These are phyloP conservation scores for Bubo blakistoni DNA, from an alignment of 2,113 vertebrate species.

Conservation along the genomic window DNA sequence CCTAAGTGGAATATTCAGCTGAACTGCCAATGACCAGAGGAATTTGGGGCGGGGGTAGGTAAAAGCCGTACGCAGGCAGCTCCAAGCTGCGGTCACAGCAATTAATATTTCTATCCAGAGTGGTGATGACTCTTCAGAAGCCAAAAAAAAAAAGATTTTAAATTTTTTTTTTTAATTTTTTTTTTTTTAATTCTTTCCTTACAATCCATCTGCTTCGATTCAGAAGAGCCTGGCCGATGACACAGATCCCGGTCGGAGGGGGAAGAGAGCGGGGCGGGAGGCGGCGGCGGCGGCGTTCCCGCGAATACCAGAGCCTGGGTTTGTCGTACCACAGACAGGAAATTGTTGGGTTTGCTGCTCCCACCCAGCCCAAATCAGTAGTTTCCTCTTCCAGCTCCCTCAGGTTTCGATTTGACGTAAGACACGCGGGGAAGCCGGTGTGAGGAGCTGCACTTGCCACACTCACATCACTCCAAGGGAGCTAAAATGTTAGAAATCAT, in stretches of 20 bases:
- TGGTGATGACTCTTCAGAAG: rapidly evolving
- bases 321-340: constrained; percentile 63
- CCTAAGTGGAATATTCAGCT: neutral
- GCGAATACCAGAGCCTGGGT: neutral
- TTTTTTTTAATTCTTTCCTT: neutral
- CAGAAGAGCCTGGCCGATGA: rapidly evolving
- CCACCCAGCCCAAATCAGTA: constrained; percentile 57
- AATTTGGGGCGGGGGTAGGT: neutral
- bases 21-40: neutral
- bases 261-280: neutral
- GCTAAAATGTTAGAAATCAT: neutral
- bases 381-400: constrained; percentile 51
- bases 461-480: neutral
- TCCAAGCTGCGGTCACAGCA: neutral
- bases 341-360: constrained; percentile 60
- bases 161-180: neutral
- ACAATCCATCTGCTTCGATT: neutral
- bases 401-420: constrained; percentile 21
- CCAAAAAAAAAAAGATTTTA: no score
- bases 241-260: neutral
- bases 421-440: neutral
- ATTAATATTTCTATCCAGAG: neutral
- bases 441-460: neutral
- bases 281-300: neutral
- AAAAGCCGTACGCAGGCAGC: neutral